Evolutionary conservation across 2,888 invertebrate species (phyloP).

Genomic region (Nasonia oneida): DNA sequence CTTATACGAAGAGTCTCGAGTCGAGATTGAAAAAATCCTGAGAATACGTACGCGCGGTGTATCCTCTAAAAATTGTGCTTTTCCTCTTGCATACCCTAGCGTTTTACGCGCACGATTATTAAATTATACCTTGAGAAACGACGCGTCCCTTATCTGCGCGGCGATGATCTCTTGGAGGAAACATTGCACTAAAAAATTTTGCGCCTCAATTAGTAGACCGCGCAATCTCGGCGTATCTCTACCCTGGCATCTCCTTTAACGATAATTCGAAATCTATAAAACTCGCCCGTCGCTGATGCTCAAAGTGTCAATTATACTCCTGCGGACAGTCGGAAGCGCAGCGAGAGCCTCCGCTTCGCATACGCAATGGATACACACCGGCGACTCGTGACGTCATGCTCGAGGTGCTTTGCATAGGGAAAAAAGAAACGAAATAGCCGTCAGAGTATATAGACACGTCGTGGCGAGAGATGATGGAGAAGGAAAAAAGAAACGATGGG

Average conservation of each 20-base stretch:
- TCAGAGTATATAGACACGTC: background rate
- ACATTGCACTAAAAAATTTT: constrained; percentile 32
- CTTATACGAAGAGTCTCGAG: background rate
- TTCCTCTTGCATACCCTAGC: background rate
- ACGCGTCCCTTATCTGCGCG: background rate
- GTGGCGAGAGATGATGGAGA: background rate
- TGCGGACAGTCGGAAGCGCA: background rate
- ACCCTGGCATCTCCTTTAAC: background rate
- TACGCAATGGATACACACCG: background rate
- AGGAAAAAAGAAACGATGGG: background rate
- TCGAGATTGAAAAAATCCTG: constrained; percentile 41
- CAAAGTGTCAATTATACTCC: background rate
- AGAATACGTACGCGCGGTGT: background rate
- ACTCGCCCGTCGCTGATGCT: background rate
- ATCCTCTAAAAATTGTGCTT: constrained; percentile 19
- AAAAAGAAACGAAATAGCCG: background rate
- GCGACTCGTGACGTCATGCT: background rate
- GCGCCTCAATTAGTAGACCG: background rate
- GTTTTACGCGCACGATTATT: background rate
- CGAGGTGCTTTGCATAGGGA: background rate
- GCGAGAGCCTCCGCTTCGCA: background rate
- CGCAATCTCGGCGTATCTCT: background rate
- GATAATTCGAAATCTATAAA: constrained; percentile 7
- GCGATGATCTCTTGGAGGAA: background rate
- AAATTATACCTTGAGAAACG: background rate